phyloP scores from a whole-genome alignment of 2,113 vertebrate genomes.

The Labeo rohita region DNA sequence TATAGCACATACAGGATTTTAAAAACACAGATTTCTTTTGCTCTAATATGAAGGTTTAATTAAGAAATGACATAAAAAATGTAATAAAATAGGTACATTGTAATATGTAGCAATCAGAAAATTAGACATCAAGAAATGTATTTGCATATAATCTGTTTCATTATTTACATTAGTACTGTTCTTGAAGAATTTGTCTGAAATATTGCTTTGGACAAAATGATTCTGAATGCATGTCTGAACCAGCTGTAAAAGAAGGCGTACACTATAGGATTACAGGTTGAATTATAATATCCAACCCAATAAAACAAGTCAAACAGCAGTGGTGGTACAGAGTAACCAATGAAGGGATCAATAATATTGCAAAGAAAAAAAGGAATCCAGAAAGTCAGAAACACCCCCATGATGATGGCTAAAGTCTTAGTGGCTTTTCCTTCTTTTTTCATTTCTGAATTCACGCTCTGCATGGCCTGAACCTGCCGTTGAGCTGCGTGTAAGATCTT shows the following conservation, averaged over 20 bases:
- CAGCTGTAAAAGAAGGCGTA: conserved; percentile 85
- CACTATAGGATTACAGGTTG: conserved; percentile 81
- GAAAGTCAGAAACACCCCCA: conserved; percentile 81
- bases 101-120: not conserved
- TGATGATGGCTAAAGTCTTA: conserved; percentile 79
- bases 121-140: not conserved
- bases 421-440: conserved; percentile 79
- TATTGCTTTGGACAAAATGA: conserved; percentile 78
- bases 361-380: conserved; percentile 86
- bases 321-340: conserved; percentile 72
- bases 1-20: too few species aligned
- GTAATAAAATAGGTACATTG: too few species aligned
- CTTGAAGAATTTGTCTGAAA: conserved; percentile 74
- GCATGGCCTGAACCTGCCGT: conserved; percentile 78
- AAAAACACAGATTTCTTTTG: too few species aligned
- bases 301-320: conserved; percentile 73
- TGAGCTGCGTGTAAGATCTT: conserved; percentile 80
- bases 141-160: not conserved
- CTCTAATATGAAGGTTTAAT: too few species aligned
- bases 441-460: conserved; percentile 54
- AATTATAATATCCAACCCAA: conserved; percentile 87
- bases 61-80: too few species aligned
- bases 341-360: conserved; percentile 75
- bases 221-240: conserved; percentile 81
- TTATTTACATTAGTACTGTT: conserved; percentile 30